Base-by-base conservation (phyloP, 2,888 invertebrate species). In the Brachyopa scutellaris region DNA sequence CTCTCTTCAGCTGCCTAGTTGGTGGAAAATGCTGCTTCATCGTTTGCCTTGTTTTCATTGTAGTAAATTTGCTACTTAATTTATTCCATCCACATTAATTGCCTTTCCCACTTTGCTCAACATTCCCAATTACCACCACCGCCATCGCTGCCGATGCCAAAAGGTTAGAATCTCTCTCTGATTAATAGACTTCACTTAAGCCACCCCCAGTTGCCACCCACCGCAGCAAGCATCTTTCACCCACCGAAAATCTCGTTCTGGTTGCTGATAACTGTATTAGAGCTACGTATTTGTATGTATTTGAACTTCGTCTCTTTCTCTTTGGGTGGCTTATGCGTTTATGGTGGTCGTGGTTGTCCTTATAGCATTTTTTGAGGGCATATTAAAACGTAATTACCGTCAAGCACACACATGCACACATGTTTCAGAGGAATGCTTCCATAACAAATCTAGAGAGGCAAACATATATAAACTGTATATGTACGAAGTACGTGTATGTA, bases 1-100 rank as follows among this genome's bases (percentile, higher is more conserved):
- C 40, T n/a, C 55, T 17, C 38, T 51, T 19, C 36, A 31, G 6
- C 15, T 59, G 23, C 38, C 45, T 29, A 40, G 17, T 57, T 53
- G 51, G 19, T 29, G 13, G 59, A 69, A 72, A 69, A 66, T 66
- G 57, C 73, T 80, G 62, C 74, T 85, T 79, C 79, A 82, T 66
- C 84, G 84, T 80, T 84, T 84, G 53, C 78, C 80, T 77, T 74
- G 64, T 80, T 84, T 84, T 84, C 83, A 84, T 84, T 85, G 82
- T 85, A 85, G 84, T 85, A 85, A 85, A 85, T 85, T 85, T 85
- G 84, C 85, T 84, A 85, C 84, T 85, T 85, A 85, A 85, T 85
- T 85, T 85, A 85, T 84, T 85, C 84, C 84, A 84, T 85, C 85
- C 79, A 85, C 82, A 84, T 85, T 85, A 85, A 85, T 85, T 85